Conservation (phyloP, 2,797 vertebrate genomes). For the Rhinoraja longicauda region DNA sequence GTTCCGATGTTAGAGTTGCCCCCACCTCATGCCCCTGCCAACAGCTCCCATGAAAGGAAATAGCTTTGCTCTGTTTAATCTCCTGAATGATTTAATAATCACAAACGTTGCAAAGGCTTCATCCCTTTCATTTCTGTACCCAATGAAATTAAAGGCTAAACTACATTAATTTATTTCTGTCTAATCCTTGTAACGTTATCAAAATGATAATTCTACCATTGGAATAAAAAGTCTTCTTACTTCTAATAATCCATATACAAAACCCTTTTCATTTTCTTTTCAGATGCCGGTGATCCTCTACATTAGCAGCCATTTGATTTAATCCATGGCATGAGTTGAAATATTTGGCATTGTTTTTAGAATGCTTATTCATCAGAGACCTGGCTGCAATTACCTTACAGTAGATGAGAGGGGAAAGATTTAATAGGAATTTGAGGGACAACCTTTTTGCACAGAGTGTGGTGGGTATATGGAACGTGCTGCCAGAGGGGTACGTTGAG, state of each 20-base stretch:
- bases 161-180: not conserved
- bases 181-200: not conserved
- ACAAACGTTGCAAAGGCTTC: not conserved
- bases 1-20: not conserved
- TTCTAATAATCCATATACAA: not conserved
- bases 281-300: not conserved
- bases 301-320: not conserved
- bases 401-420: too few relatives aligned
- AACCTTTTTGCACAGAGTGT: too few relatives aligned
- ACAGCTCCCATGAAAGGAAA: not conserved
- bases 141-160: not conserved
- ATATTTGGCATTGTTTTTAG: not conserved
- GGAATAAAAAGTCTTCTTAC: not conserved
- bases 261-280: not conserved
- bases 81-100: not conserved
- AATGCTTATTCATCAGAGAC: too few relatives aligned
- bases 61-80: not conserved
- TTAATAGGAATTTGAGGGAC: too few relatives aligned
- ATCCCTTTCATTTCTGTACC: not conserved
- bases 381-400: too few relatives aligned
- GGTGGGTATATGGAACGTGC: too few relatives aligned
- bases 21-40: not conserved
- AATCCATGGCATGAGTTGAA: not conserved
- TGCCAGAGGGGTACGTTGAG: too few relatives aligned
- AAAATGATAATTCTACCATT: not conserved